Base-by-base conservation (phyloP, 2,888 invertebrate species). In the Stramonita haemastoma region DNA sequence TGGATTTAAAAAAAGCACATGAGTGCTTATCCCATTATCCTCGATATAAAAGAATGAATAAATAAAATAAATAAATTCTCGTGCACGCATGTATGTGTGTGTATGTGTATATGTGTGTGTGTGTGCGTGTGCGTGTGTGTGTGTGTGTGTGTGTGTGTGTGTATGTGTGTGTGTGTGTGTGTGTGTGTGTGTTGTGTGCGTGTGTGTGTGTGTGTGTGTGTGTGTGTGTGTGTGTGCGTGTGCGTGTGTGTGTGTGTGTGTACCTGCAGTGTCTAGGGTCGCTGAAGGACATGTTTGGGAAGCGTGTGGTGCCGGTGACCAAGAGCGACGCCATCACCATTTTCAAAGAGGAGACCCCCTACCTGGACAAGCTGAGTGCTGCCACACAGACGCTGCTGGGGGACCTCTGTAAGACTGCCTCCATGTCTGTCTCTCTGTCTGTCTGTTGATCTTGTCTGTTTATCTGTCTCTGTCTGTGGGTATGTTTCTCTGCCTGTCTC, bases 281-380 rank as follows among this genome's bases (percentile, higher is more conserved):
- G 0, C 90, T 94, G 66, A 90, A 91, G 56, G 85, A 90, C 22
- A 90, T 90, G 85, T 91, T 94, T 57, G 86, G 89, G 36, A 92
- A 92, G 22, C 97, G 99, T 0, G 97, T 97, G 92, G 96, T 99
- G 56, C 95, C 96, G 81, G 97, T 99, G 89, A 96, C 97, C 0
- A 97, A 97, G 92, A 97, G 97, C 0, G 99, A 99, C 96, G 96
- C 99, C 32, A 96, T 98, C 29, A 97, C 97, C 77, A 97, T 99
- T 84, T 96, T 99, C 79, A 97, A 97, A 94, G 97, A 97, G 95
- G 98, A 98, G 93, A 97, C 98, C 96, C 98, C 98, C 0, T 97
- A 97, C 90, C 97, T 98, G n/a, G 96, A 96, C 1, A 96, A 97
- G 85, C 97, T 99, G 91, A 97, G 97, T 13, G 96, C 97, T 89